A percentile compares a stretch with the other conserved stretches of the same genome.
phyloP scores from a whole-genome alignment of 64 coral and sea anemone species.

The Actinia tenebrosa region DNA sequence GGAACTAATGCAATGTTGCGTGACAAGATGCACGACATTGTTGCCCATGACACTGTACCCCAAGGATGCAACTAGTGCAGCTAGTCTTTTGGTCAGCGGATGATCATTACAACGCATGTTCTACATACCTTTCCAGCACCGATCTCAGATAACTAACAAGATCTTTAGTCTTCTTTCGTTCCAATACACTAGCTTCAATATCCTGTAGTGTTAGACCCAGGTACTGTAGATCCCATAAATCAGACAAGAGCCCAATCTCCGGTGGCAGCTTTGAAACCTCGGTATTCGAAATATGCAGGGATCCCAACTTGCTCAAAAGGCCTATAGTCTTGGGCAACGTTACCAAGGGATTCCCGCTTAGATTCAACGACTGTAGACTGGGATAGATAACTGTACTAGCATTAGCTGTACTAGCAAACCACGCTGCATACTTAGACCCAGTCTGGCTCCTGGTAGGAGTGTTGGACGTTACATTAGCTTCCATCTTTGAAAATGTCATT shows the following conservation, averaged over 20 bases:
- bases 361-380: constrained; percentile 71
- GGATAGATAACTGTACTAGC: constrained; percentile 59
- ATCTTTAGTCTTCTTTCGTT: constrained; percentile 89
- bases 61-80: too few relatives aligned
- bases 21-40: background rate
- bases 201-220: constrained; percentile 72
- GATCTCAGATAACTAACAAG: constrained; percentile 92
- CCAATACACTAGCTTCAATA: constrained; percentile 84
- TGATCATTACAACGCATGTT: background rate
- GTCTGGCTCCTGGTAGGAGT: background rate
- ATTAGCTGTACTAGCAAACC: constrained; percentile 30
- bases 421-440: constrained; percentile 16
- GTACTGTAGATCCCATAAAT: constrained; percentile 90
- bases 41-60: background rate
- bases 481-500: constrained; percentile 37
- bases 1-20: too few relatives aligned
- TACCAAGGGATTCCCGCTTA: constrained; percentile 61
- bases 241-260: constrained; percentile 77
- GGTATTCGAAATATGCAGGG: constrained; percentile 76
- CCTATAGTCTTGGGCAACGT: constrained; percentile 62
- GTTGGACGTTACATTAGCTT: background rate
- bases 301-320: constrained; percentile 73
- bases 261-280: constrained; percentile 69
- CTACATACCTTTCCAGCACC: constrained; percentile 77
- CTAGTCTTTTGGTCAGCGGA: background rate